Evolutionary conservation across 2,113 vertebrate species (phyloP).

Genomic region (Albula glossodonta): DNA sequence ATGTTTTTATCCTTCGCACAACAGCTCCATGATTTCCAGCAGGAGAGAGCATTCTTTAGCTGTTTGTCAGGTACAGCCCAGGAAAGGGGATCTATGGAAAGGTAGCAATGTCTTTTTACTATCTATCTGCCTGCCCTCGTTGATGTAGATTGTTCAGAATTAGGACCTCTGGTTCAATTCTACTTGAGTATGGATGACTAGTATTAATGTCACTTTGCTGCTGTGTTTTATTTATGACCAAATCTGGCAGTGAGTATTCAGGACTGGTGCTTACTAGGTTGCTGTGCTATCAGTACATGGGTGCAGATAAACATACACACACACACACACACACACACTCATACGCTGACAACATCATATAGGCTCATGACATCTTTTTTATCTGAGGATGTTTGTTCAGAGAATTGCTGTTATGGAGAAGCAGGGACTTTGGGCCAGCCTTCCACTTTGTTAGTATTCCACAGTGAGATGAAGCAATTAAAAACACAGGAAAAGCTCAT

Average conservation of each 20-base stretch:
- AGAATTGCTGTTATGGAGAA: slow-evolving; percentile 41
- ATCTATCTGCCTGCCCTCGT: background rate
- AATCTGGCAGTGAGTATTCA: background rate
- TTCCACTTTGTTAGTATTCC: slow-evolving; percentile 38
- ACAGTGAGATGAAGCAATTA: slow-evolving; percentile 42
- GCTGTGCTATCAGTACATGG: background rate
- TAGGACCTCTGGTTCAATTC: background rate
- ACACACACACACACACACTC: slow-evolving; percentile 13
- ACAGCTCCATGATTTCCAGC: background rate
- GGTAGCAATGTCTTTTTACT: background rate
- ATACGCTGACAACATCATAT: slow-evolving; percentile 13
- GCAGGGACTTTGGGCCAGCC: slow-evolving; percentile 23
- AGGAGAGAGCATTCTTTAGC: too few relatives aligned
- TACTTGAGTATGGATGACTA: background rate
- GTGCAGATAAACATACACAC: slow-evolving; percentile 5
- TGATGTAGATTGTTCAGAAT: background rate
- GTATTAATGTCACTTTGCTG: background rate
- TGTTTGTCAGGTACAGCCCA: background rate
- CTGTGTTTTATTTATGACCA: background rate
- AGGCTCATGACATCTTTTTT: slow-evolving; percentile 26
- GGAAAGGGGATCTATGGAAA: background rate
- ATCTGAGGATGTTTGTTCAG: slow-evolving; percentile 43
- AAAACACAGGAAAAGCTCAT: slow-evolving; percentile 29
- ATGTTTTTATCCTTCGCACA: background rate
- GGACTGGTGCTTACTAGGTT: background rate